phyloP scores from a whole-genome alignment of 1,140 invertebrate genomes.

The Rhyzopertha dominica region DNA sequence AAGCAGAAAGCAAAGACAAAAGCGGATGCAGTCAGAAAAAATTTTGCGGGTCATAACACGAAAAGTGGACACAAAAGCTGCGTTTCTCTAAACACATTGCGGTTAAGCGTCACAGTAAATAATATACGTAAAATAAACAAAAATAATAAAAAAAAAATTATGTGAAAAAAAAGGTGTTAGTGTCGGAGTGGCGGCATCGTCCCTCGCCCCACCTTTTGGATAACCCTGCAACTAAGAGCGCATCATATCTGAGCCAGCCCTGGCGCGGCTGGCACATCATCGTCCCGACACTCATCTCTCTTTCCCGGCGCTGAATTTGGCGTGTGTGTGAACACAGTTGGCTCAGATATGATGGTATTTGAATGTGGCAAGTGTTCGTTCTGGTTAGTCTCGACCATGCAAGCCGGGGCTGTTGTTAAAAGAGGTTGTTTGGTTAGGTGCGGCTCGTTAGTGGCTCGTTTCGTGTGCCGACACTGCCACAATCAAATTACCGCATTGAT shows the following conservation, averaged over 20 bases:
- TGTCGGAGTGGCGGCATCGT: constrained; percentile 37
- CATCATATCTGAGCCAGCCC: constrained; percentile 61
- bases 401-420: constrained; percentile 27
- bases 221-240: constrained; percentile 53
- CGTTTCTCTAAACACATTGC: constrained; percentile 36
- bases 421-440: too few species aligned
- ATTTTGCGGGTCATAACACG: constrained; percentile 20
- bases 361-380: constrained; percentile 57
- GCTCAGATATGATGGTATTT: constrained; percentile 65
- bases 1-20: constrained; percentile 26
- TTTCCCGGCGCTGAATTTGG: constrained; percentile 43
- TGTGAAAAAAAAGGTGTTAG: constrained; percentile 33
- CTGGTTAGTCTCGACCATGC: constrained; percentile 20
- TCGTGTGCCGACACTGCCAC: constrained; percentile 53
- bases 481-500: constrained; percentile 53
- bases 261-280: constrained; percentile 27
- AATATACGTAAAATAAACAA: too few species aligned
- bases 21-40: constrained; percentile 21
- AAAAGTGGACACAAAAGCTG: constrained; percentile 34
- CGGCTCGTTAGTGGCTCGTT: constrained; percentile 36
- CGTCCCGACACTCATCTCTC: constrained; percentile 18
- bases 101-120: constrained; percentile 32
- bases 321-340: constrained; percentile 41
- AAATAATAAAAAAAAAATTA: constrained; percentile 15
- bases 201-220: constrained; percentile 44